These are phyloP conservation scores for Columbina picui DNA, from an alignment of 2,113 vertebrate species.

Conservation along the genomic window DNA sequence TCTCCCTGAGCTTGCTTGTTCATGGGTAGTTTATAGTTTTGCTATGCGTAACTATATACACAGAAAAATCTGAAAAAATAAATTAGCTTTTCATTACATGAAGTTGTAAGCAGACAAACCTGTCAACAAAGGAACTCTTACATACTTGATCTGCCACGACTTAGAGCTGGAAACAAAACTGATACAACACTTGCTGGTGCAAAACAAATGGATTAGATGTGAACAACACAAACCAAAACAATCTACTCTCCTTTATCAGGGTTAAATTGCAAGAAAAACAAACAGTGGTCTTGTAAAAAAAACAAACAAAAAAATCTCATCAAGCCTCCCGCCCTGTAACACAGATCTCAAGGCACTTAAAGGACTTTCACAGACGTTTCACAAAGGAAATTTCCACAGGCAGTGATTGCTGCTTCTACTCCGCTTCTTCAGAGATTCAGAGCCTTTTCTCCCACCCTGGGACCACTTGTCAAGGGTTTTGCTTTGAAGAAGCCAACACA, in stretches of 20 bases:
- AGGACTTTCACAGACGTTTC: not conserved
- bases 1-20: not conserved
- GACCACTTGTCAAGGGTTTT: accelerated
- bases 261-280: not conserved
- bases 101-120: not conserved
- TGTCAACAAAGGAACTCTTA: not conserved
- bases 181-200: not conserved
- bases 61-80: not conserved
- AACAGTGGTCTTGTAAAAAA: accelerated
- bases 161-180: not conserved
- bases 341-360: accelerated
- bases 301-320: not conserved
- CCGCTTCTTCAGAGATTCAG: not conserved
- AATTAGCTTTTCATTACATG: not conserved
- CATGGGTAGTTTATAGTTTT: not conserved
- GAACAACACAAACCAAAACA: not conserved
- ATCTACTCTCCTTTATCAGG: not conserved
- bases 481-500: not conserved
- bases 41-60: not conserved
- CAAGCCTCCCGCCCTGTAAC: not conserved
- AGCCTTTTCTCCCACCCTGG: accelerated
- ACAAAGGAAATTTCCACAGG: not conserved
- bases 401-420: accelerated
- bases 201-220: not conserved
- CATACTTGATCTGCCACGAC: accelerated